phyloP scores from a whole-genome alignment of 2,888 invertebrate species.

The Nyleta sp. region DNA sequence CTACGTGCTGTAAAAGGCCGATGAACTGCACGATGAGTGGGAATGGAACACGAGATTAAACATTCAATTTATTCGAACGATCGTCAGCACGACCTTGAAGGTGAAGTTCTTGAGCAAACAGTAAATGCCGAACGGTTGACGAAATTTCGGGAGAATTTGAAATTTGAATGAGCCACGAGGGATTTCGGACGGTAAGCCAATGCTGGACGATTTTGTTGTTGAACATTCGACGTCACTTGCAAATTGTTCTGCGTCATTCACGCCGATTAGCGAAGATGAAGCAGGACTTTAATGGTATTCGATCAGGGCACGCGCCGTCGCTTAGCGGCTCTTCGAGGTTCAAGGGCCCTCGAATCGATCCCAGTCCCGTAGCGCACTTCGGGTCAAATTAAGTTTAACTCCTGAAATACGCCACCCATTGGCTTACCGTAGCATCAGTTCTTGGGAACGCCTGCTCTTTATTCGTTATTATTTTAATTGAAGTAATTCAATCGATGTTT shows the following conservation, averaged over 20 bases:
- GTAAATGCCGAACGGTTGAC: no score
- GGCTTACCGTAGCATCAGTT: conserved; percentile 56
- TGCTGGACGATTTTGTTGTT: no score
- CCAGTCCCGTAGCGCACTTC: conserved; percentile 79
- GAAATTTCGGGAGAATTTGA: no score
- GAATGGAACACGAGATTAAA: conserved; percentile 30
- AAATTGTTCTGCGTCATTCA: conserved; percentile 39
- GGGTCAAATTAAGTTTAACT: conserved; percentile 80
- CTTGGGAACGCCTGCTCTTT: conserved; percentile 50
- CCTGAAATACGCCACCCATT: conserved; percentile 73
- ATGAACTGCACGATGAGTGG: conserved; percentile 25
- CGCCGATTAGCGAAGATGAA: conserved; percentile 50
- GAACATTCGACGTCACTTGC: no score
- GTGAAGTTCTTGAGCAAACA: conserved; percentile 13
- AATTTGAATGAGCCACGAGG: no score
- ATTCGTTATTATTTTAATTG: conserved; percentile 28
- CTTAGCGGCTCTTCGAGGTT: conserved; percentile 65
- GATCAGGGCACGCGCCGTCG: conserved; percentile 76
- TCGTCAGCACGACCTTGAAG: conserved; percentile 34
- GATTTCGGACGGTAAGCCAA: no score
- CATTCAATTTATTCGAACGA: no score
- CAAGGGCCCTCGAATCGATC: conserved; percentile 77
- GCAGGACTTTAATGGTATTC: conserved; percentile 65
- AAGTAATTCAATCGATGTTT: background rate
- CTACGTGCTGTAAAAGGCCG: conserved; percentile 26